phyloP scores from a whole-genome alignment of 2,888 invertebrate genomes.

The Stenolophus ochropezus region DNA sequence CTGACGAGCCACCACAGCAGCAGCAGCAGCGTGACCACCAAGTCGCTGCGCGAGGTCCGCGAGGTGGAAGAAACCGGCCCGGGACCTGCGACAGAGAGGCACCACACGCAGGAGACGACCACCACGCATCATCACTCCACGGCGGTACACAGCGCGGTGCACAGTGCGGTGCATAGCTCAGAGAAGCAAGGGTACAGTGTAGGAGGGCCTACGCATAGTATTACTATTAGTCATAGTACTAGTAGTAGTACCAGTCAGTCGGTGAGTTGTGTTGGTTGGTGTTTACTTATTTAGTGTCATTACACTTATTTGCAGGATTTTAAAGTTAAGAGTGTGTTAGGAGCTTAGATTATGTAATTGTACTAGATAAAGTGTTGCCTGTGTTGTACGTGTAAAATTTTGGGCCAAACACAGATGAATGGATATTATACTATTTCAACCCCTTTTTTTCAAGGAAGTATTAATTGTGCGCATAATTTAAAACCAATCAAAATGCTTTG shows the following conservation, averaged over 20 bases:
- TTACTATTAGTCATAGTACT: conserved; percentile 82
- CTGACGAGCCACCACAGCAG: conserved; percentile 82
- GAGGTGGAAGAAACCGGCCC: conserved; percentile 69
- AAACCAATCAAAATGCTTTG: no score
- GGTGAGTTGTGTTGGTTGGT: conserved; percentile 68
- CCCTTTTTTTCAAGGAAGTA: no score
- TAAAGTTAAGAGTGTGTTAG: no score
- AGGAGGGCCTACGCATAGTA: conserved; percentile 75
- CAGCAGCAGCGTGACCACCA: conserved; percentile 82
- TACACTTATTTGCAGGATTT: no score
- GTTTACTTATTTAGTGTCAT: no score
- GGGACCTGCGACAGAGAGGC: conserved; percentile 74
- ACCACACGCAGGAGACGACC: conserved; percentile 80
- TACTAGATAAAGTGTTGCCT: no score
- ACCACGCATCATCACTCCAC: conserved; percentile 81
- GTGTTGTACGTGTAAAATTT: no score
- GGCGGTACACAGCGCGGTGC: conserved; percentile 80
- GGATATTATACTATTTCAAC: no score
- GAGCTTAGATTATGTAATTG: no score
- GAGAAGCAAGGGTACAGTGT: conserved; percentile 77
- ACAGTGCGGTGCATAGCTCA: conserved; percentile 79
- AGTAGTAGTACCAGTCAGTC: conserved; percentile 81
- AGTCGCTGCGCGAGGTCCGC: conserved; percentile 77
- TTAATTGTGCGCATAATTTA: no score
- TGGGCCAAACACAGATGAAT: no score